Base-by-base conservation (phyloP, 1,140 invertebrate genomes). In the Drosophila punjabiensis region DNA sequence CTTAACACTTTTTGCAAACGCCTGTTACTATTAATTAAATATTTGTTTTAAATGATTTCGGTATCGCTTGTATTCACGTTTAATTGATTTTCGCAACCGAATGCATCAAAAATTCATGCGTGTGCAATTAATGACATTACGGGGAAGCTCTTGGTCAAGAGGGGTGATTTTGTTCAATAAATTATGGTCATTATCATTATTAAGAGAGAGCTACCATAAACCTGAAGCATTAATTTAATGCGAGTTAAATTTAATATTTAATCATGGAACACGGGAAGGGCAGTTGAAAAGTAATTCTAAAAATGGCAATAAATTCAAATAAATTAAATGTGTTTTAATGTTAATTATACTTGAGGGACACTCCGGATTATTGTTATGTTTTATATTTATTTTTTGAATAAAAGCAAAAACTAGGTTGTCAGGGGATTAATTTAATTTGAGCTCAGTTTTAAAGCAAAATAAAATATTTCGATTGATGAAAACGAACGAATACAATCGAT, bases 71-170 rank as follows among this genome's bases (percentile, higher is more conserved):
- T 58, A 28, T 87, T 88, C 41, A 79, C 81, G 75, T 89, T 85
- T 85, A 88, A 88, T 89, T 88, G 86, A 89, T 88, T 89, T 85
- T 79, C 41, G 78, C 85, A 85, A 79, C 77, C 78, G 74, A 81
- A 73, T 85, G 85, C 86, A 88, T 85, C 84, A 89, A 89, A 90
- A 63, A 85, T 89, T 84, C 81, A 89, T 90, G 81, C 79, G 61
- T 81, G 48, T 68, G 76, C 83, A 87, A 87, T 87, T 87, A 87
- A 87, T 87, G 83, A 58, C 61, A 82, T 87, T 87, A 83, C 60
- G 59, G 68, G 35, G 73, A 20, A 43, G 67, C 68, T 61, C 37
- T 43, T 61, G 67, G 7, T 10, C 50, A 10, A 33, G 24, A 20
- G 28, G 20, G 35, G 37, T 28, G 74, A 50, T 50, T 71, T 73